Conservation (phyloP, 2,797 vertebrate genomes). For the Myotis myotis region DNA sequence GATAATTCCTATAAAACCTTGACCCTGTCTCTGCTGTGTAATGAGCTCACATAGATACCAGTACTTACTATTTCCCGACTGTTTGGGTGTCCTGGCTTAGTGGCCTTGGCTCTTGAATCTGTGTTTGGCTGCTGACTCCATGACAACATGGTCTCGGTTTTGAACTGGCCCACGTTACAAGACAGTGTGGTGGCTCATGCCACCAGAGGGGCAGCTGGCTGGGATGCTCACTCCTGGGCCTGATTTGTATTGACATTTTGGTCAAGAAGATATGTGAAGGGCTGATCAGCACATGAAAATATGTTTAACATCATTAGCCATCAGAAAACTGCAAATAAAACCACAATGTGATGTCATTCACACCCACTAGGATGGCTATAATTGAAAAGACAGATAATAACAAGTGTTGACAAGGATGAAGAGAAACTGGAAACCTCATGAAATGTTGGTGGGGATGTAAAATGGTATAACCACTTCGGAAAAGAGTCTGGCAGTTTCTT, state of each 20-base stretch:
- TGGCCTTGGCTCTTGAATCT: neutral
- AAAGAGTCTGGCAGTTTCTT: neutral
- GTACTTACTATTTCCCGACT: neutral
- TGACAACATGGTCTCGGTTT: neutral
- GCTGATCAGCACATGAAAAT: neutral
- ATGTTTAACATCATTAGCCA: neutral
- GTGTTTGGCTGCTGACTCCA: neutral
- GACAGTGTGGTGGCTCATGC: neutral
- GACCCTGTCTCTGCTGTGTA: too few species aligned
- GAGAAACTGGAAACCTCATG: neutral
- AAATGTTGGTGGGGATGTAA: neutral
- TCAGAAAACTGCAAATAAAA: neutral
- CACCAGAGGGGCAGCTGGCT: rapidly evolving
- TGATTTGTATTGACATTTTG: neutral
- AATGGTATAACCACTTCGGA: neutral
- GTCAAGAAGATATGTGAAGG: neutral
- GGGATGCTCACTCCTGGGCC: too few species aligned
- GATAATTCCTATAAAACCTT: neutral
- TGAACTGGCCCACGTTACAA: neutral
- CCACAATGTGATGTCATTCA: neutral
- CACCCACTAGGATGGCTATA: neutral
- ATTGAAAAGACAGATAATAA: neutral
- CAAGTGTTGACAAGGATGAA: neutral
- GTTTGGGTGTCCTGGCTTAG: too few species aligned
- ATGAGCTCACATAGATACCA: neutral